A percentile compares a stretch with the other conserved stretches of the same genome.
phyloP scores from a whole-genome alignment of 1,140 invertebrate genomes.

The Fopius arisanus region DNA sequence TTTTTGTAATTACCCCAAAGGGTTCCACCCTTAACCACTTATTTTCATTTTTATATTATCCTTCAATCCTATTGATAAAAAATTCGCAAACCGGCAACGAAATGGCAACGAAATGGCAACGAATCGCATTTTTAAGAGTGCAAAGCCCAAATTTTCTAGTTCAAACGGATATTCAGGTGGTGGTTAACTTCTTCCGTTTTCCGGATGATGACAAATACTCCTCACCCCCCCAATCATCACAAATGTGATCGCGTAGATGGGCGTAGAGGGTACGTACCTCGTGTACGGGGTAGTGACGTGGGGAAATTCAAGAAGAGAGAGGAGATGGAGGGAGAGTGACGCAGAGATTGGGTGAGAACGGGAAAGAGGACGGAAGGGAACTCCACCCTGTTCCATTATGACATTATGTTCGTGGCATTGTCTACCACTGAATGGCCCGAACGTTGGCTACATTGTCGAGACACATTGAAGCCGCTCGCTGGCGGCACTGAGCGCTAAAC shows the following conservation, averaged over 20 bases:
- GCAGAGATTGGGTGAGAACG: constrained; percentile 1
- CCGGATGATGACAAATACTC: background rate
- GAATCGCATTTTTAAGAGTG: too few relatives aligned
- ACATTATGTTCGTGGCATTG: constrained; percentile 63
- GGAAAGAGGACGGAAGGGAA: constrained; percentile 34
- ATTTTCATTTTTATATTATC: too few relatives aligned
- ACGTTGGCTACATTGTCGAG: constrained; percentile 62
- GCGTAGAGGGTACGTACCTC: background rate
- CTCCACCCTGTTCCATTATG: constrained; percentile 57
- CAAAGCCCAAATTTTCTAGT: too few relatives aligned
- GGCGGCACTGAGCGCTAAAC: constrained; percentile 57
- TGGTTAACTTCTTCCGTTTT: background rate
- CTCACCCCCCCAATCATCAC: background rate
- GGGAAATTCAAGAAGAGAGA: background rate
- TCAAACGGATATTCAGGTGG: background rate
- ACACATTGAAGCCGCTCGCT: constrained; percentile 58
- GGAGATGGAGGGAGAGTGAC: background rate
- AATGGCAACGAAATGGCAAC: too few relatives aligned
- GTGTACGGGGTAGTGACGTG: background rate
- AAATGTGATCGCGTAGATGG: background rate
- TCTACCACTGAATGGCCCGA: constrained; percentile 59
- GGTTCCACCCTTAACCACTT: too few relatives aligned
- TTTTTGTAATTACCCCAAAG: too few relatives aligned
- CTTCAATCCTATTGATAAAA: too few relatives aligned
- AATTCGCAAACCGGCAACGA: too few relatives aligned